Evolutionary conservation across 2,113 vertebrate genomes (phyloP), one percentile per base, ranked within the genome.

Genomic region (Proteles cristata): DNA sequence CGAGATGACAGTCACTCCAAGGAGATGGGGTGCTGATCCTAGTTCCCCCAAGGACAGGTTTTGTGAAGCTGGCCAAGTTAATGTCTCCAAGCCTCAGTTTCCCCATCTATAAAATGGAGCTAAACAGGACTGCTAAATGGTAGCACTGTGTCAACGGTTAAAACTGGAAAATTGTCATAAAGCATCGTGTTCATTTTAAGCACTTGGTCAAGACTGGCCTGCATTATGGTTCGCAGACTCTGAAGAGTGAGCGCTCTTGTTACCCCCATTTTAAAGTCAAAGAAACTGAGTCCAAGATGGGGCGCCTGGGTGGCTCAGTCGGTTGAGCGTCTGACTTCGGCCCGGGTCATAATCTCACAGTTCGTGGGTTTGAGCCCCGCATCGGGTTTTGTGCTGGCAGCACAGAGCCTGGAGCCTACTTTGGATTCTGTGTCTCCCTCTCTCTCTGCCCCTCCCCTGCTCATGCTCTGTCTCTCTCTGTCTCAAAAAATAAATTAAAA

Each of bases 221-320:
- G 50, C 28, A 11, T 28, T 9, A 88, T 6, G 35, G 71, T 12
- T 43, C 19, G 48, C 4, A 55, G n/a, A 63, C 15, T 45, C 48
- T 16, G 25, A 23, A 16, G 39, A 33, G 4, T 0, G 4, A 23
- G 45, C 4, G 7, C 7, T 15, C 2, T 14, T 21, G 2, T 23
- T 31, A 43, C 14, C 33, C 16, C 11, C 23, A 8, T 48, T 76
- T 84, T 55, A 66, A 45, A 90, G 68, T 45, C 76, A 31, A 85
- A 82, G 68, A 61, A 77, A 91, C 26, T 65, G 74, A 89, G 63
- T 33, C 28, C 16, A 26, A 45, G 77, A 63, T 39, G 39, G 39
- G 39, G 39, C 39, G 39, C 39, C 39, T 39, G 39, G 39, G 39
- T 39, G 39, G 39, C 39, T 39, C 39, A 39, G 39, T 39, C 39